A percentile compares a stretch with the other conserved stretches of the same genome.
phyloP scores from a whole-genome alignment of 2,113 vertebrate genomes.

The Maccullochella peelii region DNA sequence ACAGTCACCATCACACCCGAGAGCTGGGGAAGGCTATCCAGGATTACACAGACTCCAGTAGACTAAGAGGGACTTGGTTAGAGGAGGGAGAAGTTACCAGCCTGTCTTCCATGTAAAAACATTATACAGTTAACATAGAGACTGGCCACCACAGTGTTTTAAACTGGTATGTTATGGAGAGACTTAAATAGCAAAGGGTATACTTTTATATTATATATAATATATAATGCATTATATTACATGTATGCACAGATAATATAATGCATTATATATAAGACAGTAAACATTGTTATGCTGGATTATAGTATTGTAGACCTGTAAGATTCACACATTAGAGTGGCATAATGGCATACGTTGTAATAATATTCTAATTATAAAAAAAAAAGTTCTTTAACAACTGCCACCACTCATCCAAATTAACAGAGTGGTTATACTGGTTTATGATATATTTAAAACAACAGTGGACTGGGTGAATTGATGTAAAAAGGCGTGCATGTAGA shows the following conservation, averaged over 20 bases:
- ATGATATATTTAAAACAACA: not conserved
- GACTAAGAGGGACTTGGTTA: constrained; percentile 44
- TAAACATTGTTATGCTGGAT: not conserved
- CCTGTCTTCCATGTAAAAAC: constrained; percentile 5
- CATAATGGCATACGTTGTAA: not conserved
- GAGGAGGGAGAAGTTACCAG: constrained; percentile 35
- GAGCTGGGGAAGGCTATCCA: constrained; percentile 64
- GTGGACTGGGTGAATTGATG: not conserved
- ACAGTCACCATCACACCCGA: constrained; percentile 74
- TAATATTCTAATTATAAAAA: not conserved
- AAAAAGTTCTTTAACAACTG: not conserved
- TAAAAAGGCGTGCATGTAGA: not conserved
- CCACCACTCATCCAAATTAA: not conserved
- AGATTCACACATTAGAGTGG: not conserved
- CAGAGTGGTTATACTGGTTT: not conserved
- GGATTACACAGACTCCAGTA: constrained; percentile 68
- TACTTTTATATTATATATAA: too few species aligned
- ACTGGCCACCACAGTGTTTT: constrained; percentile 5
- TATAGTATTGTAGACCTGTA: not conserved
- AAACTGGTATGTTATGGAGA: not conserved
- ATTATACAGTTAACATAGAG: constrained; percentile 32
- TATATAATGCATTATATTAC: not conserved
- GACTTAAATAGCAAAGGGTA: not conserved
- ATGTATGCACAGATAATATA: not conserved
- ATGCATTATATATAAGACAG: not conserved